A percentile compares a stretch with the other conserved stretches of the same genome.
These are phyloP conservation scores for Acanthornis magna DNA, from an alignment of 2,797 vertebrate genomes.

Conservation along the genomic window DNA sequence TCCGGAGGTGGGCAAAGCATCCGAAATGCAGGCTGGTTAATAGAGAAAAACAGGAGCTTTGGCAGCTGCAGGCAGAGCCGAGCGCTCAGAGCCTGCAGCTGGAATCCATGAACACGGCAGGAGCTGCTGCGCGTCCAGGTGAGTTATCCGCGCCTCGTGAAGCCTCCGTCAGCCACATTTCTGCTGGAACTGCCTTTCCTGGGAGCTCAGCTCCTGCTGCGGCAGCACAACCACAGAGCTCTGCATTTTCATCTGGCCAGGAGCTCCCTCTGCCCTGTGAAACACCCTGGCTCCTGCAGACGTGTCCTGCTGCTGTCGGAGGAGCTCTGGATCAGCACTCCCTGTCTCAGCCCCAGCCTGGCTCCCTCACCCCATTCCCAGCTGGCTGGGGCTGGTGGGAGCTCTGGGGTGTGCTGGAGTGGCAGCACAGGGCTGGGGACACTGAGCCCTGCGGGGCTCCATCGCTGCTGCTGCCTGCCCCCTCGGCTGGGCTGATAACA, in stretches of 20 bases:
- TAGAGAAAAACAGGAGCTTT: fast-evolving
- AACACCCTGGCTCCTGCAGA: background rate
- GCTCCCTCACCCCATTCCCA: fast-evolving
- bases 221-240: background rate
- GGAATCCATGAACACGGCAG: background rate
- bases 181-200: background rate
- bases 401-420: fast-evolving
- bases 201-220: background rate
- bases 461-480: too few species aligned
- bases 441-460: too few species aligned
- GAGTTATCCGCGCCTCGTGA: background rate
- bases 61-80: background rate
- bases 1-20: background rate
- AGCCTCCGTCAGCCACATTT: background rate
- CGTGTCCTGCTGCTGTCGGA: fast-evolving
- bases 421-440: background rate
- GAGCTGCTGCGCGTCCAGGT: background rate
- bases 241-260: background rate
- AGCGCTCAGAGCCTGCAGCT: background rate
- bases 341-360: background rate
- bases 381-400: background rate
- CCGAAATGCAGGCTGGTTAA: fast-evolving
- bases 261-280: background rate
- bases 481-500: background rate
- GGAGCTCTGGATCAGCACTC: background rate